Evolutionary conservation across 2,888 invertebrate genomes (phyloP), one percentile per base, ranked within the genome.

Genomic region (Nymphalis polychloros): DNA sequence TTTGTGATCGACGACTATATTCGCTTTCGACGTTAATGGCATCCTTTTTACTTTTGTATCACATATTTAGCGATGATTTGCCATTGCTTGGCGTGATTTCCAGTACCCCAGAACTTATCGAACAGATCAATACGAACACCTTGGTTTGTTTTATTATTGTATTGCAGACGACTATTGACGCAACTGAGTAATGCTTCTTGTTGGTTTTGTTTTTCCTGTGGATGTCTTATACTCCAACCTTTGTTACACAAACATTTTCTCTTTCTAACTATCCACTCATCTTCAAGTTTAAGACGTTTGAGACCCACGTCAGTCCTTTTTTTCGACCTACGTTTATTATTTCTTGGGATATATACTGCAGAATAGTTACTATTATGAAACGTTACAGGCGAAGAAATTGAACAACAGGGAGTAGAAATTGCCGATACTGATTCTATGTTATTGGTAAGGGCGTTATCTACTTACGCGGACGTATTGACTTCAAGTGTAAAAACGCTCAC

Each of bases 21-120:
- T 65, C 65, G 16, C 8, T 50, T 59, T 20, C 31, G 59, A 50
- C 5, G 17, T 53, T 41, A 16, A 60, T 64, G 19, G 49, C 20
- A 49, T 46, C n/a, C 1, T 52, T 50, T 59, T 65, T n/a, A n/a
- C n/a, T n/a, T n/a, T n/a, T n/a, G n/a, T n/a, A n/a, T n/a, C 52
- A 64, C 60, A 60, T 65, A 65, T 60, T 65, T 60, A 10, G 60
- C 46, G 2, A 65, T 65, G 7, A 65, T 27, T 60, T 65, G 4
- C 60, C 47, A 59, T 60, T 60, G 46, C 53, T 53, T 53, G 7
- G 46, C 27, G 23, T 60, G 59, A 52, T 60, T 49, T 41, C 60
- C 60, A 46, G 65, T 65, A 8, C 47, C n/a, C 65, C 60, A 64
- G 8, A 65, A 53, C 49, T 59, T 59, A 53, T 60, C 8, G 46